Base-by-base conservation (phyloP, 2,113 vertebrate species). In the Neomonachus schauinslandi region DNA sequence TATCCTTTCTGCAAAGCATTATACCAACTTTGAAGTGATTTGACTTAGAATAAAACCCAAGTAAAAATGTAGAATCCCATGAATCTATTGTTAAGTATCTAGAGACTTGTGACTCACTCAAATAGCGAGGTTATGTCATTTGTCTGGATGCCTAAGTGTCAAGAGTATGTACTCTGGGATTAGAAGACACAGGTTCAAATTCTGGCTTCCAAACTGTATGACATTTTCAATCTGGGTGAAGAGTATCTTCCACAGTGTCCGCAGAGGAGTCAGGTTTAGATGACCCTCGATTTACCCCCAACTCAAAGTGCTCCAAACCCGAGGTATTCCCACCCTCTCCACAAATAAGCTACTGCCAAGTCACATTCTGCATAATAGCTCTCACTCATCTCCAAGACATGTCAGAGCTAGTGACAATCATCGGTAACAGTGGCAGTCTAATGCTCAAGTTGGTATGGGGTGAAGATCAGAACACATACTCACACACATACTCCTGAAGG, bases 1-100 rank as follows among this genome's bases (percentile, higher is more conserved):
- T 95, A 93, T 81, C 16, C 33, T 96, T 16, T 74, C 89, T 93
- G n/a, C 61, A 96, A 93, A 94, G 36, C 61, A 67, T 59, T 90
- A 53, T 61, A 79, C 21, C 51, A 94, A 81, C 46, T 91, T 84
- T 65, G 84, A 97, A 96, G 53, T 95, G 33, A 90, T 87, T 39
- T 96, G 84, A 67, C 49, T 95, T 65, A 46, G 36, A 95, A 92
- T 82, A 84, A 91, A 96, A 69, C 3, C 46, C 59, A 92, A 90
- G 49, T 71, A 71, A 96, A 97, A 97, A 69, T 61, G n/a, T 28
- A 87, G 74, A 94, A 63, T 72, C 33, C 28, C 39, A 69, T 36
- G 22, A 95, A 69, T 81, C 77, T 39, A 65, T 57, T 92, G 65
- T 49, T 92, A 87, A 74, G 2, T 51, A 83, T n/a, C 82, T 61